Evolutionary conservation across 2,113 vertebrate genomes (phyloP).

Genomic region (Phaethornis superciliosus): DNA sequence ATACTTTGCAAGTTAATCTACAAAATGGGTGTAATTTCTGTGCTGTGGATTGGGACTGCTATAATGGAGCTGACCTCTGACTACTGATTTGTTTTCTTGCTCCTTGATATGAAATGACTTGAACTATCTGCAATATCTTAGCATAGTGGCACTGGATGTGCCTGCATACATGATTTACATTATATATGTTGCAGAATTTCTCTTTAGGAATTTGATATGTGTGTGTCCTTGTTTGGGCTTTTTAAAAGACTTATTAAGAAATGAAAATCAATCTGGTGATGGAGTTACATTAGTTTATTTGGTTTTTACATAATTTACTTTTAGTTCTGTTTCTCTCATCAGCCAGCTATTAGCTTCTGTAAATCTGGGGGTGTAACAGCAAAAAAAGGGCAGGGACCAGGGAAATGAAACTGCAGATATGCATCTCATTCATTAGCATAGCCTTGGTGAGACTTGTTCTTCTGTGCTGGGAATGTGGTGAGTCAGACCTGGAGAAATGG

Average conservation of each 20-base stretch:
- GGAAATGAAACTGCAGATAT: background rate
- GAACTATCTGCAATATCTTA: background rate
- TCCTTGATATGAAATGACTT: background rate
- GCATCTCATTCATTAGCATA: background rate
- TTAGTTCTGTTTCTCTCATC: background rate
- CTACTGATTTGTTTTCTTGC: slow-evolving; percentile 14
- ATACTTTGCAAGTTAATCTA: background rate
- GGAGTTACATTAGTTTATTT: slow-evolving; percentile 10
- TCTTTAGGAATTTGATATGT: slow-evolving; percentile 19
- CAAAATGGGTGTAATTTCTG: background rate
- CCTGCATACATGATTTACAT: slow-evolving; percentile 5
- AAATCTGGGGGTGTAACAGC: background rate
- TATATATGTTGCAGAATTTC: background rate
- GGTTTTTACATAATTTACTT: background rate
- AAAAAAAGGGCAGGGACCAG: background rate
- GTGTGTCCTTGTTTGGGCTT: too few relatives aligned
- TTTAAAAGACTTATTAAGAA: slow-evolving; percentile 3
- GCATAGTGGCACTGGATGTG: background rate
- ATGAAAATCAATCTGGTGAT: background rate
- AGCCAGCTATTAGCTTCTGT: background rate
- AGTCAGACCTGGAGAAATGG: background rate
- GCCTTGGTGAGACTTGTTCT: background rate
- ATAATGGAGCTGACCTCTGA: slow-evolving; percentile 7
- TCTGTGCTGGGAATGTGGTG: background rate
- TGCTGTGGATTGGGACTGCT: background rate